Evolutionary conservation across 2,888 invertebrate genomes (phyloP), one percentile per base, ranked within the genome.

Genomic region (Zygogramma bicolorata): DNA sequence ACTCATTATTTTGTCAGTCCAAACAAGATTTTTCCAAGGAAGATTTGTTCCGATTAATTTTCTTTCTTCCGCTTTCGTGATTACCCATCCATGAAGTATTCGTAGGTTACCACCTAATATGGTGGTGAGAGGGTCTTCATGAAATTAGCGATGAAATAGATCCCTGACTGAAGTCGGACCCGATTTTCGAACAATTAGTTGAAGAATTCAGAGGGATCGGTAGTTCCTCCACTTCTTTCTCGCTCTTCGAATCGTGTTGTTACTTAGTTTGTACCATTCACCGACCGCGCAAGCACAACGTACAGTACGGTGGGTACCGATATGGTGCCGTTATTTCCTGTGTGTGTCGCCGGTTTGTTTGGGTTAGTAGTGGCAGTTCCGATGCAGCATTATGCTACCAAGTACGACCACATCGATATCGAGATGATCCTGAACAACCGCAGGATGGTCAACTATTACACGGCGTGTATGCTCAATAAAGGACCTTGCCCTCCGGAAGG

Each of bases 401-500:
- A 92, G 81, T 94, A 93, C 84, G 93, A 93, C 82, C 91, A 92
- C 84, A 86, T 94, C 78, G 91, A 93, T 84, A 88, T 94, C 27
- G 92, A 93, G 76, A 90, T 90, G 58, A 90, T 94, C 79, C 88
- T 94, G 80, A 89, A 90, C 61, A 93, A 91, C 84, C 91, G 92
- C 79, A 88, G 93, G 81, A 87, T 94, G 77, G 90, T 94, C 62
- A 91, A 90, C 75, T 91, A 92, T 82, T 94, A 94, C 86, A 91
- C 92, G 79, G 91, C 91, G 70, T 94, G 94, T 84, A 86, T 94
- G 63, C 88, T 93, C 71, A 90, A 89, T 76, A 88, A 89, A 75
- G 92, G 91, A 78, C 90, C 93, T 62, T 94, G 93, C 84, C 90
- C 93, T 42, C 92, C 93, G 1, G 93, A 93, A 87, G 93, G 93